Evolutionary conservation across 2,113 vertebrate species (phyloP).

Genomic region (Serinus canaria): DNA sequence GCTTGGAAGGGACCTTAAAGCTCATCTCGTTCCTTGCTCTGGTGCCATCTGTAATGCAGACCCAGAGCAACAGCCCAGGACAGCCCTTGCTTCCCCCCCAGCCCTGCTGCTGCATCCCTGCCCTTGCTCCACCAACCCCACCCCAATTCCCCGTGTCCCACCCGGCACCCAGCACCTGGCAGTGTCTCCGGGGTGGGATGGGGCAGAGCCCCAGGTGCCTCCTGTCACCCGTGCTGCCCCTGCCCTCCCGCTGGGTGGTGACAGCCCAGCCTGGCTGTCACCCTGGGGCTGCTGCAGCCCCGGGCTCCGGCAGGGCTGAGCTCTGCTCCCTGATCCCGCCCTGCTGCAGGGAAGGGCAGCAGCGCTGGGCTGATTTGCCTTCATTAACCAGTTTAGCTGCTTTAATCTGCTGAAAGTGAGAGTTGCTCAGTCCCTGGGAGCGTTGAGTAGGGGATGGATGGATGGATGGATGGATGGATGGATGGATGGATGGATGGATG

Average conservation of each 20-base stretch:
- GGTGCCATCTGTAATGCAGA: background rate
- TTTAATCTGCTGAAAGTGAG: constrained; percentile 28
- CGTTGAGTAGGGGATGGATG: background rate
- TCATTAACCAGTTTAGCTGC: constrained; percentile 17
- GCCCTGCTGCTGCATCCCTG: background rate
- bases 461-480: background rate
- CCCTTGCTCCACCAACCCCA: fast-evolving
- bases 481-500: background rate
- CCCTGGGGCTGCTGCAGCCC: background rate
- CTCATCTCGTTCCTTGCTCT: background rate
- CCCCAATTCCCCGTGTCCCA: fast-evolving
- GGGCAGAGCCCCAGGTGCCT: background rate
- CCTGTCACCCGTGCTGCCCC: fast-evolving
- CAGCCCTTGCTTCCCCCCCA: no score
- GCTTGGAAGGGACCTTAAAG: background rate
- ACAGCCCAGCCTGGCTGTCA: background rate
- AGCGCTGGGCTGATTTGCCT: background rate
- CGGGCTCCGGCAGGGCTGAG: background rate
- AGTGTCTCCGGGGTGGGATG: no score
- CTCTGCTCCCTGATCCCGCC: fast-evolving
- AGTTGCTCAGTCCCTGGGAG: background rate
- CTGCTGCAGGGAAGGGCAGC: background rate
- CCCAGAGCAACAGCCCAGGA: background rate
- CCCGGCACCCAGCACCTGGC: background rate
- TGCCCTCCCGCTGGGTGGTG: fast-evolving